phyloP scores from a whole-genome alignment of 2,113 vertebrate genomes.

The Rhineura floridana region DNA sequence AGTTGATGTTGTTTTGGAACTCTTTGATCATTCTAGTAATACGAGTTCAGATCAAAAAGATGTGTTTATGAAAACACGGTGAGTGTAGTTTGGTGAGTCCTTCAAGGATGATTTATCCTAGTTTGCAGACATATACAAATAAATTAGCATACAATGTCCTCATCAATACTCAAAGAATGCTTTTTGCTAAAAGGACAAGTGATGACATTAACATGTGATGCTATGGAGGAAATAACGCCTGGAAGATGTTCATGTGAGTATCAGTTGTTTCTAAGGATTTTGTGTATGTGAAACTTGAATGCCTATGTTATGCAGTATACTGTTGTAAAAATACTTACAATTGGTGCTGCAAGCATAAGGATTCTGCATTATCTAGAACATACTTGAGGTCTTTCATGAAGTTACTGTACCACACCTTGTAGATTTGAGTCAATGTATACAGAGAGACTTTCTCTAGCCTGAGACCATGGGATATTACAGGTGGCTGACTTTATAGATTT shows the following conservation, averaged over 20 bases:
- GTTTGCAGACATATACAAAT: background rate
- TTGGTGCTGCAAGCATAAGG: background rate
- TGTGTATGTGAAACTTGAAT: background rate
- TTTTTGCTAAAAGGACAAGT: background rate
- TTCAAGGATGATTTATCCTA: constrained; percentile 1
- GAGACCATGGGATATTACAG: background rate
- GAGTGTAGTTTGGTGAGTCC: background rate
- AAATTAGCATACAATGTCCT: background rate
- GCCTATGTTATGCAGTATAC: background rate
- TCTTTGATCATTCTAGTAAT: background rate
- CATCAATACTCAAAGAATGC: background rate
- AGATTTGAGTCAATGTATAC: background rate
- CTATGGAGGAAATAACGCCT: background rate
- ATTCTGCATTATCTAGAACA: background rate
- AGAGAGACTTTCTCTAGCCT: background rate
- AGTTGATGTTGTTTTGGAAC: background rate
- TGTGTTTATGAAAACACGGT: background rate
- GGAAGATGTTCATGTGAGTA: background rate
- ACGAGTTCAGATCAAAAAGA: background rate
- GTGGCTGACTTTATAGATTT: background rate
- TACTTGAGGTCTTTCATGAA: background rate
- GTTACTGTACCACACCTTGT: background rate
- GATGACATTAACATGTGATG: background rate
- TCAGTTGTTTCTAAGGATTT: background rate
- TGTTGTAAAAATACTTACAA: background rate